Base-by-base conservation (phyloP, 2,113 vertebrate species). In the Phaethon lepturus region DNA sequence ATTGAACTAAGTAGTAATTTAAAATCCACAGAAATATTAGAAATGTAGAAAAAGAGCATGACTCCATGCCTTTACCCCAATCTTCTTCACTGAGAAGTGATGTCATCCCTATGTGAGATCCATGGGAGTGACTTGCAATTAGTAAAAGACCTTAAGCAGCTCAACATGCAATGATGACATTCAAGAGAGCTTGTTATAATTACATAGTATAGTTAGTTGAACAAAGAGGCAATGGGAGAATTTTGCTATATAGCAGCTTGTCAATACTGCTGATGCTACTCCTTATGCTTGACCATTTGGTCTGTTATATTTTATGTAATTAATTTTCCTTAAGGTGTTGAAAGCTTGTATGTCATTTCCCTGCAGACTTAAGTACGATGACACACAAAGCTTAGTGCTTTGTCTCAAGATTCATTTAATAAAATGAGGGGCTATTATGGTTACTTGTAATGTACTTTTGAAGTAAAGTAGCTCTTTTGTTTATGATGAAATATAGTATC, bases 241-340 rank as follows among this genome's bases (percentile, higher is more conserved):
- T 92, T 93, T 88, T 67, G 42, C 88, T 81, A 20, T 75, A 53
- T 53, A 88, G 85, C 77, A 93, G 28, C 78, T 88, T n/a, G 1
- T 88, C 90, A 71, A 25, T 86, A 91, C 19, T 22, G 49, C 60
- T 69, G 80, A 74, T 95, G 40, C 62, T 94, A 6, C 72, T 94
- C 77, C 89, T 94, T 94, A 78, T 93, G 75, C 84, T 86, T 97
- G 97, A 96, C 91, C 95, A 95, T 98, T 98, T 98, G 92, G 90
- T 96, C 91, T 97, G 29, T 50, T 95, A 88, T n/a, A 78, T 94
- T 62, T 77, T 92, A 74, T 87, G 85, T 63, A 97, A 95, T 93
- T 94, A 80, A 86, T 93, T 92, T 97, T 92, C 94, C 78, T 87
- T 77, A 97, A 97, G 88, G 88, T 95, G 90, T 97, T 96, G 91